Percentiles rank a stretch among this genome's conserved stretches.
phyloP scores from a whole-genome alignment of 2,113 vertebrate genomes.

The Scatophagus argus region DNA sequence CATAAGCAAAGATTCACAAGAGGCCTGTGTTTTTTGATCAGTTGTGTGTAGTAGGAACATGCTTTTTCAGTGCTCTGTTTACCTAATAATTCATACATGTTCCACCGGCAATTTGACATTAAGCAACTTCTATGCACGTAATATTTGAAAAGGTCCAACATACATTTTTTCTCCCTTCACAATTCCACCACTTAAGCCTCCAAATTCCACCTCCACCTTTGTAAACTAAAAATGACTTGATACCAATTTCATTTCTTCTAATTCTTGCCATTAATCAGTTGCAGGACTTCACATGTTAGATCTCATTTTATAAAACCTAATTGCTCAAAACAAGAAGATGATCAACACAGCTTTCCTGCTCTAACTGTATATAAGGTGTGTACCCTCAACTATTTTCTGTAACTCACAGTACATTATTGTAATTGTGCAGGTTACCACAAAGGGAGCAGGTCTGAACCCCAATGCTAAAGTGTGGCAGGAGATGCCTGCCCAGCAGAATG shows the following conservation, averaged over 20 bases:
- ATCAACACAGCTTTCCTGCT: neutral
- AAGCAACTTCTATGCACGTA: neutral
- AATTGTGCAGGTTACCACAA: conserved; percentile 92
- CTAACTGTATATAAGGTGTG: neutral
- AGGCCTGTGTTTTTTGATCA: neutral
- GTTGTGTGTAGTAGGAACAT: neutral
- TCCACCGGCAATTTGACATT: neutral
- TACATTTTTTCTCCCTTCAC: neutral
- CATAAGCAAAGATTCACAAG: neutral
- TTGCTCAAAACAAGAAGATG: neutral
- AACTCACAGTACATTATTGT: neutral
- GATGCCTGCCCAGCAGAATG: conserved; percentile 86
- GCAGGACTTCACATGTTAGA: neutral
- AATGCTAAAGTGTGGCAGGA: conserved; percentile 99
- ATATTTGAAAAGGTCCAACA: neutral
- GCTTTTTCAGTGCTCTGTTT: neutral
- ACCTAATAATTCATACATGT: neutral
- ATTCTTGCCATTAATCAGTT: too few relatives aligned
- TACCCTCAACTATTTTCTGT: neutral
- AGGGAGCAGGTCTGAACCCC: conserved; percentile 95
- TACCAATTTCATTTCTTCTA: neutral
- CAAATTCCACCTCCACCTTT: neutral
- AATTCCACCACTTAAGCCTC: neutral
- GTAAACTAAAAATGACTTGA: neutral
- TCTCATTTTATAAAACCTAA: too few relatives aligned